Conservation (phyloP, 2,888 invertebrate species). For the Cynaeus angustus region DNA sequence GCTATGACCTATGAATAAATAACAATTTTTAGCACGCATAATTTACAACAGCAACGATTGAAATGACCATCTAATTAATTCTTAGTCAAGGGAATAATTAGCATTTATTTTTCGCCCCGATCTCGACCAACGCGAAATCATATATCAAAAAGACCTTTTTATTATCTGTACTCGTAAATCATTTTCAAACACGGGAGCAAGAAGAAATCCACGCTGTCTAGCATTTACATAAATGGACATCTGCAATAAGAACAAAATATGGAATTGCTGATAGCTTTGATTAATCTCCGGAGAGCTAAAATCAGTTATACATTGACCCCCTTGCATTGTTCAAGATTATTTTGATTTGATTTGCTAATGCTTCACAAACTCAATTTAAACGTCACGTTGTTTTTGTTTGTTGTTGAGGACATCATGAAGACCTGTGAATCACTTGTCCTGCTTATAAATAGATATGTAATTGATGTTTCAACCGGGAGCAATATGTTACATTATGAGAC, state of each 20-base stretch:
- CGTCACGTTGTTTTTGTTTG: conserved; percentile 45
- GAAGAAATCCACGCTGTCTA: conserved; percentile 1
- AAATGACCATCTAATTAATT: conserved; percentile 38
- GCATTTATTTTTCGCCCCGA: conserved; percentile 27
- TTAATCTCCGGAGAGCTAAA: conserved; percentile 6
- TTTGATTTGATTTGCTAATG: conserved; percentile 44
- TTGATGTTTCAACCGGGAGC: conserved; percentile 48
- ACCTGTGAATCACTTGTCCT: conserved; percentile 46
- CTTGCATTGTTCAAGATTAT: conserved; percentile 30
- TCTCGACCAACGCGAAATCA: conserved; percentile 8
- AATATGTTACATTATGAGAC: conserved; percentile 48
- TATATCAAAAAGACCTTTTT: conserved; percentile 22
- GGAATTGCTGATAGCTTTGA: conserved; percentile 18
- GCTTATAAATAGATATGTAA: conserved; percentile 47
- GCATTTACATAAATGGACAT: conserved; percentile 36
- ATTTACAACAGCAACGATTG: conserved; percentile 13
- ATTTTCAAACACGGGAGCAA: conserved; percentile 19
- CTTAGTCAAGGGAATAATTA: conserved; percentile 26
- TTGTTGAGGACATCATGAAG: conserved; percentile 44
- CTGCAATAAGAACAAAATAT: conserved; percentile 27
- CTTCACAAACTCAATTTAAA: conserved; percentile 28
- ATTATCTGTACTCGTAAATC: conserved; percentile 22
- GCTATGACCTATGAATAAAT: conserved; percentile 54
- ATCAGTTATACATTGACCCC: conserved; percentile 44
- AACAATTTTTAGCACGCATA: conserved; percentile 48